Base-by-base conservation (phyloP, 1,140 invertebrate species). In the Grapholita molesta region DNA sequence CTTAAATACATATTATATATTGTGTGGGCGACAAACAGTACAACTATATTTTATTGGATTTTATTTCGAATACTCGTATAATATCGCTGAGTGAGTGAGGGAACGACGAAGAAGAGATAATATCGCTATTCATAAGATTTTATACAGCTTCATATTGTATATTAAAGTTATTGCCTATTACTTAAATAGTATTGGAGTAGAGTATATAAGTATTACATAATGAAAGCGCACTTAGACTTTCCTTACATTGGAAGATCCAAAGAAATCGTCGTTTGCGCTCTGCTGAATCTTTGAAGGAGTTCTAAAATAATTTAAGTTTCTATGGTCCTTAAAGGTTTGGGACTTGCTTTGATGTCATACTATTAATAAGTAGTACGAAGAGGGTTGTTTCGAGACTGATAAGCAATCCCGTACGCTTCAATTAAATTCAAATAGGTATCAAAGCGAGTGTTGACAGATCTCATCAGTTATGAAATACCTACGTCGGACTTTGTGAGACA, bases 301-400 rank as follows among this genome's bases (percentile, higher is more conserved):
- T 28, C 55, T 61, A 30, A 61, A 61, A 61, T 28, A n/a, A 61
- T 61, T 61, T 61, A 32, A 32, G n/a, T 61, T 32, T 61, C 23
- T 28, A 30, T 30, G 55, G 55, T 3, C 24, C 24, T 57, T 57
- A 4, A 25, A 61, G 42, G 18, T 15, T 21, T n/a, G 24, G 23
- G 25, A 15, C 12, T 61, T 32, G 55, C 55, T 61, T 61, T 61
- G 55, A 32, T 61, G 28, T n/a, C 8, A n/a, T 32, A 28, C 28
- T 5, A 61, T 61, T 61, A 30, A 18, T 61, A 61, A 61, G 28
- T 18, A 61, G 25, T 28, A 28, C 15, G 23, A 30, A 61, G 28
- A 32, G 55, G 24, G 24, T 5, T 61, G 21, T 61, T 8, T 32
- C 55, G 1, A 12, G 55, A 28, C 12, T 15, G 53, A 57, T 57